Evolutionary conservation across 2,113 vertebrate species (phyloP).

Genomic region (Amphilophus citrinellus): DNA sequence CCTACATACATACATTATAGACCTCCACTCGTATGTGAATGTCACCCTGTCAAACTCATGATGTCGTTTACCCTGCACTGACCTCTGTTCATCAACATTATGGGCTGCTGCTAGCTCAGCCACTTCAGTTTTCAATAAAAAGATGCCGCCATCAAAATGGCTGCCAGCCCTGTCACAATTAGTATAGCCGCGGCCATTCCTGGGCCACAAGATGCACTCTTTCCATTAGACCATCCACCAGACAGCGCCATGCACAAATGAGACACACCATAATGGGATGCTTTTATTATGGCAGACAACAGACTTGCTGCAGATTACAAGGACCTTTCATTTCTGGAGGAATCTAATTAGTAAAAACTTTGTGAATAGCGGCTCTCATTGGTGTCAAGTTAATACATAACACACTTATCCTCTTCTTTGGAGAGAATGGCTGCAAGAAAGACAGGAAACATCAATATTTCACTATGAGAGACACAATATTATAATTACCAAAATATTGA

Average conservation of each 20-base stretch:
- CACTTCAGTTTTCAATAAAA: slow-evolving; percentile 65
- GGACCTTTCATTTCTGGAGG: slow-evolving; percentile 41
- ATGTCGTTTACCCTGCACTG: slow-evolving; percentile 14
- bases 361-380: slow-evolving; percentile 33
- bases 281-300: slow-evolving; percentile 31
- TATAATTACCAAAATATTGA: neutral
- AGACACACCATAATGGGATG: slow-evolving; percentile 32
- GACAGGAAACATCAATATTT: slow-evolving; percentile 27
- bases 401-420: slow-evolving; percentile 67
- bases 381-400: slow-evolving; percentile 28
- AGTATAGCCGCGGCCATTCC: slow-evolving; percentile 73
- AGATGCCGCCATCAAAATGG: slow-evolving; percentile 57
- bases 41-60: slow-evolving; percentile 53
- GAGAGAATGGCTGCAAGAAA: slow-evolving; percentile 62
- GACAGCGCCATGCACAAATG: slow-evolving; percentile 57
- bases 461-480: slow-evolving; percentile 17
- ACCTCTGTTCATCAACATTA: slow-evolving; percentile 22
- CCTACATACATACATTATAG: slow-evolving; percentile 36
- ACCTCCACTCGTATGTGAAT: slow-evolving; percentile 58
- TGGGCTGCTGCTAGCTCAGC: slow-evolving; percentile 41
- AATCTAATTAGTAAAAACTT: slow-evolving; percentile 55
- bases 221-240: slow-evolving; percentile 34
- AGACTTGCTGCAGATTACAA: slow-evolving; percentile 48
- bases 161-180: slow-evolving; percentile 51
- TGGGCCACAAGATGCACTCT: slow-evolving; percentile 58